Percentiles rank a stretch among this genome's conserved stretches.
These are phyloP conservation scores for Ploceus nigricollis DNA, from an alignment of 2,113 vertebrate species.

Conservation along the genomic window DNA sequence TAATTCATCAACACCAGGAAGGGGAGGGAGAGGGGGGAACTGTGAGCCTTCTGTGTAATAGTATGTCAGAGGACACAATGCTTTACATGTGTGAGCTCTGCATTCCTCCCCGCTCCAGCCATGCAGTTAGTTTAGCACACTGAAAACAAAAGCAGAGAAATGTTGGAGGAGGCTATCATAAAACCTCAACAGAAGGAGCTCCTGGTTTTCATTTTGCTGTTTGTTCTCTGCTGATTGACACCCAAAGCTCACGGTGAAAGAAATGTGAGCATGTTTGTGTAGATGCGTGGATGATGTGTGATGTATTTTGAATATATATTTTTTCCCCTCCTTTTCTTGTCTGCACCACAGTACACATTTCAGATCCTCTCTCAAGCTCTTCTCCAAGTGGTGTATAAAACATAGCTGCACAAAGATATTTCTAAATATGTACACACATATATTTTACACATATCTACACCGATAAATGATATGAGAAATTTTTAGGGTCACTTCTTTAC, in stretches of 20 bases:
- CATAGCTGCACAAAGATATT: background rate
- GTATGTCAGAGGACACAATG: conserved; percentile 69
- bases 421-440: background rate
- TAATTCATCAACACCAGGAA: conserved; percentile 75
- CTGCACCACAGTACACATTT: conserved; percentile 57
- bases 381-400: conserved; percentile 51
- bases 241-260: conserved; percentile 48
- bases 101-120: conserved; percentile 23
- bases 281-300: conserved; percentile 36
- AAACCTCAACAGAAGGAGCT: conserved; percentile 64
- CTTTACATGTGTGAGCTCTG: conserved; percentile 55
- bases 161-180: conserved; percentile 47
- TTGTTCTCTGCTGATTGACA: conserved; percentile 73
- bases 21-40: conserved; percentile 57
- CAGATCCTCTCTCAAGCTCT: conserved; percentile 56
- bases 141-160: conserved; percentile 58
- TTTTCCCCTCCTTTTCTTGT: conserved; percentile 37
- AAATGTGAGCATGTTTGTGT: conserved; percentile 19
- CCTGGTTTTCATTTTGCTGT: conserved; percentile 64
- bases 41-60: conserved; percentile 64
- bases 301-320: conserved; percentile 63
- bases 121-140: conserved; percentile 46
- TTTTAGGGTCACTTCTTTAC: conserved; percentile 60
- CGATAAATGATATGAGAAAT: conserved; percentile 18
- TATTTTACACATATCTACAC: background rate